A percentile compares a stretch with the other conserved stretches of the same genome.
phyloP scores from a whole-genome alignment of 2,113 vertebrate species.

The Bufo gargarizans region DNA sequence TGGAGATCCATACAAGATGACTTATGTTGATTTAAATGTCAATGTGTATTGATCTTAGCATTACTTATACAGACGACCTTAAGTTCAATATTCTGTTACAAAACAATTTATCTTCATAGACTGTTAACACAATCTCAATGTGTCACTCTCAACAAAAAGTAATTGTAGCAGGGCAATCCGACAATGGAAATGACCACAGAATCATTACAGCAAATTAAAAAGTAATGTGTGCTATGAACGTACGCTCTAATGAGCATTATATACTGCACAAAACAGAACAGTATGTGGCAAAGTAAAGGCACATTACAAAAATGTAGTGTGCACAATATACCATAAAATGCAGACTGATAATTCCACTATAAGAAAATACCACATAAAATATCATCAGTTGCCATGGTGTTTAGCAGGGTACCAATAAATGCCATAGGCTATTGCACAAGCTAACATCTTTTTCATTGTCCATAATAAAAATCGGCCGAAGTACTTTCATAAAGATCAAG shows the following conservation, averaged over 20 bases:
- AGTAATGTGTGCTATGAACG: not conserved
- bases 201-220: constrained; percentile 22
- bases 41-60: constrained; percentile 36
- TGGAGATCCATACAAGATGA: constrained; percentile 27
- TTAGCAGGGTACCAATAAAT: too few relatives aligned
- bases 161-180: not conserved
- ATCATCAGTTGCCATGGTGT: too few relatives aligned
- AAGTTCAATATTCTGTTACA: constrained; percentile 41
- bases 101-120: constrained; percentile 45
- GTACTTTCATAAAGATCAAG: too few relatives aligned
- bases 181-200: not conserved
- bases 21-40: constrained; percentile 49
- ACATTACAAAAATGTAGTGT: not conserved
- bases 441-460: too few relatives aligned
- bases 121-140: constrained; percentile 8
- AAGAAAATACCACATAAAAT: too few relatives aligned
- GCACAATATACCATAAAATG: not conserved
- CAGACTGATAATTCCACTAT: too few relatives aligned
- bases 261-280: not conserved
- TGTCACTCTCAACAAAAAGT: not conserved
- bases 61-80: constrained; percentile 32
- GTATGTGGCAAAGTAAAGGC: not conserved
- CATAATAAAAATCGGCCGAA: too few relatives aligned
- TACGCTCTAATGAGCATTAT: not conserved
- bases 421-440: too few relatives aligned